Base-by-base conservation (phyloP, 1,140 invertebrate genomes). In the Holcopasites calliopsidis region DNA sequence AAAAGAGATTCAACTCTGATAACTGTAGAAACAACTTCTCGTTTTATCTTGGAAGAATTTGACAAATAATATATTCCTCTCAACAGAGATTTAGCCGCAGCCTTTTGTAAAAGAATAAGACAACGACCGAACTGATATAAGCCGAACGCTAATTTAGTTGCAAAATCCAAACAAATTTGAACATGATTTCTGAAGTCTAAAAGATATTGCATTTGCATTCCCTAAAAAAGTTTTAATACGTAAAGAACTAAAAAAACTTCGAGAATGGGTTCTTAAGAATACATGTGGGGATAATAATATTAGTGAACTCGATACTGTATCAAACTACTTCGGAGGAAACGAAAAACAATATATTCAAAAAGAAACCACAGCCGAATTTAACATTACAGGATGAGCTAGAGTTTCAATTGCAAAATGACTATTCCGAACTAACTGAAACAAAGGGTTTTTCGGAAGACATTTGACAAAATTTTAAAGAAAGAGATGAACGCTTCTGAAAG, bases 1-100 rank as follows among this genome's bases (percentile, higher is more conserved):
- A 82, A 74, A 61, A 73, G 64, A 82, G 82, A 85, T 62, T 65
- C 79, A 26, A 85, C 72, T 35, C 72, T 84, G 18, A 64, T 84
- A 47, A 84, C 68, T 35, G 65, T 74, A 33, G 82, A 84, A 60
- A 81, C 74, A 81, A 78, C 76, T 40, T 64, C 76, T 31, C 58
- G 42, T 38, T 84, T 84, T 62, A 80, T 81, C 40, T 49, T 74
- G 44, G 71, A 81, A 54, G 78, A 76, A 62, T 54, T 78, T 61
- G 54, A 71, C 28, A 64, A 66, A 40, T 55, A 80, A 68, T 28
- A 52, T 68, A 76, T 57, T 55, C 54, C 42, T 50, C 61, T 76
- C n/a, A 69, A 40, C 55, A 65, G 23, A 64, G 35, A 73, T 16
- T 77, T 74, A 54, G 40, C 35, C n/a, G n/a, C n/a, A n/a, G n/a